Percentiles rank a stretch among this genome's conserved stretches.
Conservation (phyloP, 2,113 vertebrate genomes). For the Clinocottus analis region DNA sequence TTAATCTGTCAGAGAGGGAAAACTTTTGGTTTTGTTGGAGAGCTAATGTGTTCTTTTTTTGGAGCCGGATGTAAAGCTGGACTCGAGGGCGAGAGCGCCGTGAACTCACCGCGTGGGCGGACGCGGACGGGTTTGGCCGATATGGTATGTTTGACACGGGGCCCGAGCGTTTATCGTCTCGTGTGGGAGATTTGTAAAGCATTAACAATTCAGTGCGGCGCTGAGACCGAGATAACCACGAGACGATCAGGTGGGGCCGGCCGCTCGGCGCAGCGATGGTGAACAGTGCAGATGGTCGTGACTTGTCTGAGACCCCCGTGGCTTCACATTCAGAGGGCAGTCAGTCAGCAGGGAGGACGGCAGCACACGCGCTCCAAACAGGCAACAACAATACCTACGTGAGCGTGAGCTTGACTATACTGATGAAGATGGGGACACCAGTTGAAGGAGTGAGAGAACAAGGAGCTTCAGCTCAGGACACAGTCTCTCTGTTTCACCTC, state of each 20-base stretch:
- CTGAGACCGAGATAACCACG: slow-evolving; percentile 35
- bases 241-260: slow-evolving; percentile 42
- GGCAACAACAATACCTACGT: background rate
- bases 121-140: too few relatives aligned
- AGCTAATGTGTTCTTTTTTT: background rate
- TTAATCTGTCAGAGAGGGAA: background rate
- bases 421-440: background rate
- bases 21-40: background rate
- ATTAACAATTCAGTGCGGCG: background rate
- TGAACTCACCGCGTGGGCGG: slow-evolving; percentile 19
- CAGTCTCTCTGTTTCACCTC: background rate
- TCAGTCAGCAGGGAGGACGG: slow-evolving; percentile 1
- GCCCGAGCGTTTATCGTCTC: slow-evolving; percentile 22
- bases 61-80: slow-evolving; percentile 13
- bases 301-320: background rate
- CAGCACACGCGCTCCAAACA: background rate
- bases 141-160: slow-evolving; percentile 2
- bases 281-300: slow-evolving; percentile 10
- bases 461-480: background rate
- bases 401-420: background rate
- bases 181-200: slow-evolving; percentile 29
- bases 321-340: slow-evolving; percentile 6
- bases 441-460: background rate
- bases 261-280: slow-evolving; percentile 25
- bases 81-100: slow-evolving; percentile 1